These are phyloP conservation scores for Xenopus petersii DNA, from an alignment of 2,797 vertebrate species.

Conservation along the genomic window DNA sequence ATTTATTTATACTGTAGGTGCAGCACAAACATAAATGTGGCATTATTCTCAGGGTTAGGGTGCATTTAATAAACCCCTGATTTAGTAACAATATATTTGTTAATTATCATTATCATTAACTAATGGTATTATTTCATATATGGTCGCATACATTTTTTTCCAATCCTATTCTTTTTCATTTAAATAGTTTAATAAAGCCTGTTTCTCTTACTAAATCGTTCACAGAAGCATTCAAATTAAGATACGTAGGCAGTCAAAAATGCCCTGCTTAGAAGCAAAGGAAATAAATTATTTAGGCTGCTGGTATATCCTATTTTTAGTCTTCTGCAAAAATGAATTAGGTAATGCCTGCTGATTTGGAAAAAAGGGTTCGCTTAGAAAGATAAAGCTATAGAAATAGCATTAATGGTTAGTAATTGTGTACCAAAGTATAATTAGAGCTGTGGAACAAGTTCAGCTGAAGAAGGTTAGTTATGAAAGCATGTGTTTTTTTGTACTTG, in stretches of 20 bases:
- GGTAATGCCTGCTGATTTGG: conserved; percentile 4
- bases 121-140: neutral
- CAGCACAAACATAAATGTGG: too few relatives aligned
- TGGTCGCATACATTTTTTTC: neutral
- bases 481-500: neutral
- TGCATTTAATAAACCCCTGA: too few relatives aligned
- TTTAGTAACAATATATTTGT: too few relatives aligned
- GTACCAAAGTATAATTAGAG: neutral
- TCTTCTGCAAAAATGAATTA: conserved; percentile 37
- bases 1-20: too few relatives aligned
- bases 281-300: conserved; percentile 43
- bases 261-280: conserved; percentile 24
- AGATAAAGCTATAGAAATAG: conserved; percentile 13
- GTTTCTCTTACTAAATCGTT: conserved; percentile 17
- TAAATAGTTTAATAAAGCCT: neutral
- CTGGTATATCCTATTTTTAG: conserved; percentile 43
- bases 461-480: too few relatives aligned
- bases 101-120: too few relatives aligned
- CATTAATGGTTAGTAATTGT: neutral
- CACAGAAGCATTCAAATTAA: conserved; percentile 10
- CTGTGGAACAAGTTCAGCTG: neutral
- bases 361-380: conserved; percentile 17
- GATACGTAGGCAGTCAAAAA: conserved; percentile 20
- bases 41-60: too few relatives aligned
- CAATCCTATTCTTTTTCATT: neutral